Base-by-base conservation (phyloP, 2,888 invertebrate genomes). In the Colostygia pectinataria region DNA sequence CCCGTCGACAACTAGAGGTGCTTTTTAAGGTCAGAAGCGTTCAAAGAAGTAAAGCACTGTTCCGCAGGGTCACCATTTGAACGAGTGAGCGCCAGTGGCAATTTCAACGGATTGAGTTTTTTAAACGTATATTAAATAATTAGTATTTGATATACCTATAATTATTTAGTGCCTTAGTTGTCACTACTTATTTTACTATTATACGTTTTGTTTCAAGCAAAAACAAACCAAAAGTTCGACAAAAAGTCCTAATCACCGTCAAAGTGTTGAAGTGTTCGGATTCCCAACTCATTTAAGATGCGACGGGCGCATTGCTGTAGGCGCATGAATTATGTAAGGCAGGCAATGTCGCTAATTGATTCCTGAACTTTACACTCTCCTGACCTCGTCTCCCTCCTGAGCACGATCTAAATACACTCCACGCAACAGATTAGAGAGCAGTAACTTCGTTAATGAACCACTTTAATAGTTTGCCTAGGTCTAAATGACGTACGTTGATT, bases 281-380 rank as follows among this genome's bases (percentile, higher is more conserved):
- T 20, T n/a, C n/a, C 20, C 5, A 5, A 20, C 41, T 51, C 32
- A 51, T 46, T 51, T 38, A 29, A 31, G 32, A 44, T 44, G 43
- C 40, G 43, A 23, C 36, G 31, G 43, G 39, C 48, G 51, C 50
- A 40, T 45, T 33, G 50, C 24, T 38, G 64, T 59, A 55, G 52
- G 55, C 60, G 53, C 74, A 74, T 83, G 79, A 82, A 80, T 82
- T 77, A 82, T 83, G 73, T 65, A 76, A 60, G 56, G 63, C 58
- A 56, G 48, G 50, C 57, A 51, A 59, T 57, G 64, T 63, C 55
- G 63, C 74, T 83, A 84, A 83, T 80, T 81, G 80, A 81, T 80
- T 78, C 71, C 63, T 63, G 66, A 70, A 71, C 73, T 69, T 71
- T 69, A 64, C 66, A 62, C 63, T 66, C 47, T 58, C 59, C 55